Percentiles rank a stretch among this genome's conserved stretches.
Conservation (phyloP, 2,113 vertebrate species). For the Anhinga rufa region DNA sequence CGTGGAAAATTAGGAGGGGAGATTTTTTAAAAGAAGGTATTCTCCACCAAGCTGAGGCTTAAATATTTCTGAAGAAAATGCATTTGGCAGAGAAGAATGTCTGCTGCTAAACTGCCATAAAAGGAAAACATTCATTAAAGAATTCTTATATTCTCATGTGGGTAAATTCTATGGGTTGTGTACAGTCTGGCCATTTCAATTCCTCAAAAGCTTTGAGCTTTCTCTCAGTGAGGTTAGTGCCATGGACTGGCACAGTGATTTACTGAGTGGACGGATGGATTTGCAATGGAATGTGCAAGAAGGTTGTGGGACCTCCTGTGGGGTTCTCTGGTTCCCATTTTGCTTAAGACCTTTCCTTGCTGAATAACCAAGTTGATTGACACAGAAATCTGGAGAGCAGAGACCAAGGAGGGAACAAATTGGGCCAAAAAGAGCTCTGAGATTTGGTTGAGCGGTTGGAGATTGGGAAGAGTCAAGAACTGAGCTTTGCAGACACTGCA, state of each 20-base stretch:
- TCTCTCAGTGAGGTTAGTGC: neutral
- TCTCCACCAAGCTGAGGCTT: neutral
- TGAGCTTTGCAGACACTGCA: neutral
- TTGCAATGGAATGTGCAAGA: neutral
- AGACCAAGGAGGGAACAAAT: neutral
- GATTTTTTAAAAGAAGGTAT: neutral
- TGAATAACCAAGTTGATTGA: neutral
- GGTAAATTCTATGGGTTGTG: neutral
- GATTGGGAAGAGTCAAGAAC: neutral
- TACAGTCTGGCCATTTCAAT: neutral
- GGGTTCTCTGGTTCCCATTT: neutral
- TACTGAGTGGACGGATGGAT: neutral
- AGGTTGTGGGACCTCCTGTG: neutral
- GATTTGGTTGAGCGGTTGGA: neutral
- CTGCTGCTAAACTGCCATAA: slow-evolving; percentile 6
- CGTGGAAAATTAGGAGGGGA: neutral
- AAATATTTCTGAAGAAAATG: neutral
- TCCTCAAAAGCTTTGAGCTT: neutral
- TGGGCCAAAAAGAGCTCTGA: neutral
- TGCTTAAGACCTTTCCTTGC: neutral
- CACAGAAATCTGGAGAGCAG: neutral
- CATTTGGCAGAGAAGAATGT: neutral
- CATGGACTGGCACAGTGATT: neutral
- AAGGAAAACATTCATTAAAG: neutral
- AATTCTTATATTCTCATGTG: neutral